phyloP scores from a whole-genome alignment of 1,140 invertebrate genomes.

The Pseudomyrmex sp. region DNA sequence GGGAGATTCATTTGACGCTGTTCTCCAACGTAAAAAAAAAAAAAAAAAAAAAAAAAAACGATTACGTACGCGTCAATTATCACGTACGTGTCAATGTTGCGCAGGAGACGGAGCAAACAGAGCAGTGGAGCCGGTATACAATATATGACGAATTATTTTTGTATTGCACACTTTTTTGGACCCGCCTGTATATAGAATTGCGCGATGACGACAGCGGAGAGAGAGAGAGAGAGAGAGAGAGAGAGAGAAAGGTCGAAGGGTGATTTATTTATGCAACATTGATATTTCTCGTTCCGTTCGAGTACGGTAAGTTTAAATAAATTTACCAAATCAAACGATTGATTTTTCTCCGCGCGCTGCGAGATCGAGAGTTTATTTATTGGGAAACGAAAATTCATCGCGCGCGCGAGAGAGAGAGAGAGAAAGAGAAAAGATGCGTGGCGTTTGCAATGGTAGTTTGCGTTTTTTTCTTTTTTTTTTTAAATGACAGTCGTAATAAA shows the following conservation, averaged over 20 bases:
- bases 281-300: constrained; percentile 8
- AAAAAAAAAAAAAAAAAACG: too few species aligned
- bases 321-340: neutral
- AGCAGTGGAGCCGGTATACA: too few species aligned
- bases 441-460: neutral
- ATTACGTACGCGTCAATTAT: too few species aligned
- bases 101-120: neutral
- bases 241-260: constrained; percentile 42
- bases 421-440: neutral
- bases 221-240: neutral
- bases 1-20: too few species aligned
- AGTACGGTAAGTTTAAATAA: neutral
- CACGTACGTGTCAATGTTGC: neutral
- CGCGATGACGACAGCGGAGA: neutral
- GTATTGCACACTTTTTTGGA: neutral
- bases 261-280: constrained; percentile 39
- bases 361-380: too few species aligned
- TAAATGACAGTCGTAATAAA: neutral
- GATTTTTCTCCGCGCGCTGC: neutral
- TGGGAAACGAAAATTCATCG: too few species aligned
- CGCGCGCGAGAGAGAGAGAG: neutral
- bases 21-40: neutral
- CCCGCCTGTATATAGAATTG: neutral
- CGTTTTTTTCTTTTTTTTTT: neutral
- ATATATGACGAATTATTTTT: neutral